These are phyloP conservation scores for Phrynosoma blainvillii DNA, from an alignment of 2,113 vertebrate species.

Conservation along the genomic window DNA sequence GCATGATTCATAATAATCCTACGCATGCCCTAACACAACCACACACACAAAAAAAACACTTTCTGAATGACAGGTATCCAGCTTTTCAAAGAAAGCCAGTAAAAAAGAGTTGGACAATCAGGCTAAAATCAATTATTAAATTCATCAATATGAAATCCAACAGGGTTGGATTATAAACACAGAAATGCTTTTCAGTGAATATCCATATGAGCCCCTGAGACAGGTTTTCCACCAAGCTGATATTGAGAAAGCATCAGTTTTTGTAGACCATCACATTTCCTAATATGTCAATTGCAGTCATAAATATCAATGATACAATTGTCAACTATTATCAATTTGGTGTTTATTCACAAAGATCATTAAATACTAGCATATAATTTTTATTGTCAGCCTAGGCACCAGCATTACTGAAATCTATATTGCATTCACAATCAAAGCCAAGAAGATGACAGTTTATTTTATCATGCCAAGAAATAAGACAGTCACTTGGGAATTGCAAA, in stretches of 20 bases:
- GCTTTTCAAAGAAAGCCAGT: background rate
- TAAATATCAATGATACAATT: background rate
- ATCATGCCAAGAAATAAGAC: fast-evolving
- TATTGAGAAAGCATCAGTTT: background rate
- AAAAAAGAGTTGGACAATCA: background rate
- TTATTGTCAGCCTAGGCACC: background rate
- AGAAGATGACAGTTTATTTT: background rate
- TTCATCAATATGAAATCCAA: background rate
- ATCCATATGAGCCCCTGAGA: background rate
- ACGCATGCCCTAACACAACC: constrained; percentile 10
- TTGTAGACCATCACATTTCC: background rate
- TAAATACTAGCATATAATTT: background rate
- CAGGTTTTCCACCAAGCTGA: background rate
- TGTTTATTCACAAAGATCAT: background rate
- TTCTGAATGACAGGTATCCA: constrained; percentile 17
- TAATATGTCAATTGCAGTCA: background rate
- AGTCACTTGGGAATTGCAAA: background rate
- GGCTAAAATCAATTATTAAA: background rate
- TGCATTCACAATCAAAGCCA: background rate
- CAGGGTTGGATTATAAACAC: too few species aligned
- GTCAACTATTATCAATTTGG: constrained; percentile 11
- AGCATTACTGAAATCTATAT: fast-evolving
- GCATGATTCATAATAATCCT: background rate
- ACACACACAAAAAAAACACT: constrained; percentile 9
- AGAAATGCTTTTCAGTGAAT: background rate